Base-by-base conservation (phyloP, 2,797 vertebrate species). In the Manis javanica region DNA sequence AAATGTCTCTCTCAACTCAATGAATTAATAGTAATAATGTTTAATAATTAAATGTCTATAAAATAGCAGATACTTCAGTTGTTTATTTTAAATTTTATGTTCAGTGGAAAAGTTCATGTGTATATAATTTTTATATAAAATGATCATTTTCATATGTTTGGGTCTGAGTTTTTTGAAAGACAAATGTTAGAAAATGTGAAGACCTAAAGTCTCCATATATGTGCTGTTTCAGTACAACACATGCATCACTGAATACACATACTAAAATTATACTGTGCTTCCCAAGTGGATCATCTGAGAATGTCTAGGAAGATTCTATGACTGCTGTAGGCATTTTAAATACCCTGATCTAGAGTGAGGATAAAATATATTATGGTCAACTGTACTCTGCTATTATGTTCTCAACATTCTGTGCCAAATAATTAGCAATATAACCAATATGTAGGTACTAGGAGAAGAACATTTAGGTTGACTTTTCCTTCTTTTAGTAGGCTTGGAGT, bases 21-120 rank as follows among this genome's bases (percentile, higher is more conserved):
- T 90, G 61, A 72, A 34, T 51, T 66, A 46, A 81, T 93, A 61
- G 18, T 23, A 69, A 1, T 64, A 69, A 1, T 64, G 42, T 69
- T 90, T 94, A 94, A 79, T 95, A 94, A 78, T 49, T 46, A 46
- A 46, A 46, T 46, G 42, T 46, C 42, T 46, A 46, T 46, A 46
- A 10, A 84, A 74, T 29, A 82, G 26, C 63, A 51, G 64, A 78
- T 94, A 42, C 34, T 95, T 94, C 29, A 39, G 55, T 81, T 94
- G 74, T 91, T 96, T 96, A 57, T 78, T 97, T 95, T 93, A 87
- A 87, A 84, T 96, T 96, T 97, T 78, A 75, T 90, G 63, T 96
- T 81, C 84, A 90, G 1, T 87, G 75, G 75, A 96, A 95, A 92
- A 69, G 75, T 92, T 85, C 87, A 39, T 75, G 11, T 91, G 39